Evolutionary conservation across 2,888 invertebrate species (phyloP), one percentile per base, ranked within the genome.

Genomic region (Papilio protenor): DNA sequence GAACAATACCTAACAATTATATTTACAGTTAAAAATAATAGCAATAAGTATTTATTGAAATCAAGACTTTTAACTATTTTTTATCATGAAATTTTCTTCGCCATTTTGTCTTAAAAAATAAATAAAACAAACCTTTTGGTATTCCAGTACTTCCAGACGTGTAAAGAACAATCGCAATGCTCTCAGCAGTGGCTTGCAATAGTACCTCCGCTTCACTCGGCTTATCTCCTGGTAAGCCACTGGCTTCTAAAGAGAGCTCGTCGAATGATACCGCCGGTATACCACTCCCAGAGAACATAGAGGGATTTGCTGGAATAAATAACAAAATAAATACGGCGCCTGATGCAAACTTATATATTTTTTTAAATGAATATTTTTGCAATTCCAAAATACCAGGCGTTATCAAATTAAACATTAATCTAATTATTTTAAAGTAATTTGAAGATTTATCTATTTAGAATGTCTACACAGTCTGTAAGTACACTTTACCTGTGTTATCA

Each of bases 121-220:
- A 27, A 18, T 27, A 11, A 74, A 74, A 49, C 3, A 61, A 82
- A 95, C 98, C 98, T 96, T 98, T 98, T 8, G 98, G 98, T 23
- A 97, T 94, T 0, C 98, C 98, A 0, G 98, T 98, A 86, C 98
- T 98, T 18, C 98, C 98, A 45, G 98, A 98, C 61, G 98, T 98
- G 85, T 98, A 98, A 23, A 98, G 90, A 23, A 98, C 96, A 71
- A 97, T 96, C 0, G 96, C 97, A 12, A 97, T 93, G 84, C 95
- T 95, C 69, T 95, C 93, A 8, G 84, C 84, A 40, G 89, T 90
- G 1, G 88, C 81, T 12, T 93, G 89, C 1, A 90, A 87, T 16
- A 95, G 85, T 80, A 84, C 90, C 82, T 95, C 95, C 81, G 84
- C 89, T 14, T 93, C 92, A 1, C 89, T 83, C 0, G 95, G 85